Evolutionary conservation across 2,113 vertebrate species (phyloP).

Genomic region (Empidonax alnorum): DNA sequence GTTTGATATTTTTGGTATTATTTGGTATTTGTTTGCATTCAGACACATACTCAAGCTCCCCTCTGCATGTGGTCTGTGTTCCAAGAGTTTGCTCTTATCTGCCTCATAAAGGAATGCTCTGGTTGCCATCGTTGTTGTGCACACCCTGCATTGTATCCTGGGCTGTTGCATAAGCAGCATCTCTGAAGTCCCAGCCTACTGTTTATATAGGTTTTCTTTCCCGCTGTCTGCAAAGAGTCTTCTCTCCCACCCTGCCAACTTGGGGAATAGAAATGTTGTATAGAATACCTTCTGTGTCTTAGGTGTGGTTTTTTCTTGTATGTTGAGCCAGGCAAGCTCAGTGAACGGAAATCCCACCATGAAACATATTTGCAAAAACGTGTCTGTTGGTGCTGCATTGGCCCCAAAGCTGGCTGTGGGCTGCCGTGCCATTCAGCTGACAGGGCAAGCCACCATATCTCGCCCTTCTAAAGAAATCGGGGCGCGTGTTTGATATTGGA

Average conservation of each 20-base stretch:
- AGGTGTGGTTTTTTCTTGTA: background rate
- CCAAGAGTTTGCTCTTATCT: background rate
- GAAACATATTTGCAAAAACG: background rate
- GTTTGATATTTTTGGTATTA: background rate
- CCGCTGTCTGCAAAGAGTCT: background rate
- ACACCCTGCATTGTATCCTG: background rate
- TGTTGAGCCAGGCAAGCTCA: background rate
- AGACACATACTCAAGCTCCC: background rate
- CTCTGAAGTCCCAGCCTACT: background rate
- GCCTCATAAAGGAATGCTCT: background rate
- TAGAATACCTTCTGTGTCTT: background rate
- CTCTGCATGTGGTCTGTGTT: background rate
- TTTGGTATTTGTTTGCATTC: slow-evolving; percentile 11
- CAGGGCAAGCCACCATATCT: background rate
- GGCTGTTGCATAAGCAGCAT: background rate
- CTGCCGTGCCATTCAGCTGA: background rate
- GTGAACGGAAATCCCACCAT: background rate
- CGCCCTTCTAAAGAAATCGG: background rate
- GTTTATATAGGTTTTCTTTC: background rate
- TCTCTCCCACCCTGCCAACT: background rate
- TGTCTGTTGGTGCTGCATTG: background rate
- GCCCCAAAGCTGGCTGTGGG: background rate
- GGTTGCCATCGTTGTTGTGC: background rate
- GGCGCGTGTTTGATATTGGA: background rate
- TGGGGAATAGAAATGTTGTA: background rate